Base-by-base conservation (phyloP, 2,797 vertebrate species). In the Molossus alvarezi region DNA sequence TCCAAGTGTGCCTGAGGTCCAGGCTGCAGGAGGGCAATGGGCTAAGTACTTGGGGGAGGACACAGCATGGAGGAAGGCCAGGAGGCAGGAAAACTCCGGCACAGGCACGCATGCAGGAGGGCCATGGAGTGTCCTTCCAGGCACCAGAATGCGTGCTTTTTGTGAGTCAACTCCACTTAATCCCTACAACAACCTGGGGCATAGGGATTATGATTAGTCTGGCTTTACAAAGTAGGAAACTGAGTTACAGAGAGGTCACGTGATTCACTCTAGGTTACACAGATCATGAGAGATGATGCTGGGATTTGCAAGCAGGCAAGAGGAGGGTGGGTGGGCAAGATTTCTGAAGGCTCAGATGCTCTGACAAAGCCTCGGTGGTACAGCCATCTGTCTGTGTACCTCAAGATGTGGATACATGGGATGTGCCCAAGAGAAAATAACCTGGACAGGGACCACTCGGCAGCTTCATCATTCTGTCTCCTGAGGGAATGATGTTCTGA, bases 141-240 rank as follows among this genome's bases (percentile, higher is more conserved):
- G 58, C 60, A 57, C 53, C 77, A 29, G 6, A 20, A 72, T 69
- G 21, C 9, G 29, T 0, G 65, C 67, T 81, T 65, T n/a, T 23
- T 12, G 23, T 7, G 10, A 45, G 8, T 33, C 69, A 27, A 17
- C n/a, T 87, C 37, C 55, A 27, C 48, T 51, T 13, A 23, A 20
- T 65, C 27, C 29, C 10, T 23, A 65, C n/a, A 15, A 29, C 45
- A 23, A 3, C 25, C 11, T 10, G 27, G 4, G 18, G 41, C 20
- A 64, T 1, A 57, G 29, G 37, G n/a, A 21, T 65, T 60, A 14
- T 3, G n/a, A 62, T 64, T 33, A 64, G 57, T 57, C 9, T 73
- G 60, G 33, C 41, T 86, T 65, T 29, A 62, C 67, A 80, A 64
- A 80, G 86, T 55, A 53, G 64, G 57, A 92, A 71, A 94, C 51